Conservation (phyloP, 2,113 vertebrate species). For the Halcyon malimbica region DNA sequence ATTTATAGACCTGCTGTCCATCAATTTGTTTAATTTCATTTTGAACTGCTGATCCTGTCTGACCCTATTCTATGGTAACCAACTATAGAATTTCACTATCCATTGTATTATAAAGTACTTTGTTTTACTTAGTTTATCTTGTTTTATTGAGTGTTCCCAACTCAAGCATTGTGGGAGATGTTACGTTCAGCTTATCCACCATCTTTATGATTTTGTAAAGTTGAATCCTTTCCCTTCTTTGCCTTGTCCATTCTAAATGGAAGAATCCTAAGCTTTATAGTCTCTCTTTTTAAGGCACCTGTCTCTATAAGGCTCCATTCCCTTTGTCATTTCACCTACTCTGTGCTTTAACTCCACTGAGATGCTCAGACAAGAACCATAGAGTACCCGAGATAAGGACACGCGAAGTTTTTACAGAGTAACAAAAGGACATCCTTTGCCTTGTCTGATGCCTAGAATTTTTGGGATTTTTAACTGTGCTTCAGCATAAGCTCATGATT, state of each 20-base stretch:
- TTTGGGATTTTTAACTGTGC: neutral
- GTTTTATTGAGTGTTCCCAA: neutral
- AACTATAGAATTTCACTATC: neutral
- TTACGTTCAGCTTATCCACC: neutral
- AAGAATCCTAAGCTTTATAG: neutral
- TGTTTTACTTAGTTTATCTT: neutral
- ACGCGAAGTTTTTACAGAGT: neutral
- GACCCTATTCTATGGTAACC: neutral
- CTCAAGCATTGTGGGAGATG: neutral
- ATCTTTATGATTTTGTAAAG: neutral
- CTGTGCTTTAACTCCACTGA: neutral
- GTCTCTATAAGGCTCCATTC: neutral
- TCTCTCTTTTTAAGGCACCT: neutral
- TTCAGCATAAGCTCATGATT: neutral
- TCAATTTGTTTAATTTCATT: conserved; percentile 33
- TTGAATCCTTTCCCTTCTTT: neutral
- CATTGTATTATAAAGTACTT: neutral
- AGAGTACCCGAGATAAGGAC: neutral
- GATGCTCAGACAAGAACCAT: neutral
- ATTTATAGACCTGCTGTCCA: conserved; percentile 8
- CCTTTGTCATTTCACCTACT: neutral
- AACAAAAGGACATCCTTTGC: neutral
- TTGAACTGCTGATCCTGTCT: conserved; percentile 21
- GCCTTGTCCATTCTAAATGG: neutral
- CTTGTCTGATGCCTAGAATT: neutral